Base-by-base conservation (phyloP, 2,888 invertebrate species). In the Crocallis elinguaria region DNA sequence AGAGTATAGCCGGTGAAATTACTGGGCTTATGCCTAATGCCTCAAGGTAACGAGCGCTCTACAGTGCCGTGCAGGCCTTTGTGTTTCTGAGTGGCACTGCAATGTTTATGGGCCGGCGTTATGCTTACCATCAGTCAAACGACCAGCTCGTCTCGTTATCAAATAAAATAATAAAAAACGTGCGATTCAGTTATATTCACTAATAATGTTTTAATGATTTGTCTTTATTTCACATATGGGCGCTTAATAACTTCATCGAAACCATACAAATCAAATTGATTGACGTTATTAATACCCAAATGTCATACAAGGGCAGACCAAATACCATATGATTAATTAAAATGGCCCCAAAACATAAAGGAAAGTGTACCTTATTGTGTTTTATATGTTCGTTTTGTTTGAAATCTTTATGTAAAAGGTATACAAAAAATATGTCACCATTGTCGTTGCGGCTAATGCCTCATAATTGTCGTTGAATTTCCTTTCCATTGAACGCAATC, bases 381-480 rank as follows among this genome's bases (percentile, higher is more conserved):
- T 46, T 59, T 55, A 46, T 35, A 30, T 25, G 42, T 29, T 45
- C 45, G 45, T 48, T 78, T 80, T 83, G 79, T 84, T 83, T 79
- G 73, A 73, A 64, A 69, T 69, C 66, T 69, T 73, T 71, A 72
- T 69, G 75, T 75, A 49, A 74, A 76, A 78, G 70, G 69, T 64
- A 62, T 57, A 78, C 75, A 83, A 86, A 87, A 86, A 86, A 81
- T 76, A 71, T 82, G 82, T 81, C 84, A 73, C 82, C 81, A 82
- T 86, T 86, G 84, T 87, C 74, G 73, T 73, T 65, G 65, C 66
- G 69, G 74, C 77, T 79, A 84, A 82, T 84, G 78, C 81, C 72
- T 84, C 81, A 82, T 86, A 86, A 85, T 86, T 85, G 86, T 85
- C 76, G 79, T 82, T 75, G 82, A 82, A 84, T 87, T 88, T 88